Percentiles rank a stretch among this genome's conserved stretches.
These are phyloP conservation scores for Tetragnatha montana DNA, from an alignment of 2,888 invertebrate species.

Conservation along the genomic window DNA sequence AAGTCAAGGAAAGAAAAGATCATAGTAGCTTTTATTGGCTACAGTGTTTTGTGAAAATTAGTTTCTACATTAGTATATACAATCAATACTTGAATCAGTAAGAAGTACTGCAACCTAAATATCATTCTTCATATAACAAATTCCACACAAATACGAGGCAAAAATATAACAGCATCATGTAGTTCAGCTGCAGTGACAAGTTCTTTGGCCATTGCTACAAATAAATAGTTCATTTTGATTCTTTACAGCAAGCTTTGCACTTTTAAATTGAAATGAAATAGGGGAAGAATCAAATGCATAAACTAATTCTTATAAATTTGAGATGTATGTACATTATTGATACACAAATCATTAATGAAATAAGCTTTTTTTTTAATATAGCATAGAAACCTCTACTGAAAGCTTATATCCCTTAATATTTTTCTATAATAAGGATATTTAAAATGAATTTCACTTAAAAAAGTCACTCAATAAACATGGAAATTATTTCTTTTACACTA, in stretches of 20 bases:
- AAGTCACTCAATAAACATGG: too few species aligned
- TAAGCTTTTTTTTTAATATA: background rate
- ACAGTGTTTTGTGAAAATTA: constrained; percentile 66
- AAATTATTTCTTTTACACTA: too few species aligned
- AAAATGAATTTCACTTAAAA: too few species aligned
- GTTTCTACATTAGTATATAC: constrained; percentile 63
- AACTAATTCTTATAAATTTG: background rate
- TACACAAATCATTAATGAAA: background rate
- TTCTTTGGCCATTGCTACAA: constrained; percentile 44
- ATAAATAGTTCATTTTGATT: constrained; percentile 23
- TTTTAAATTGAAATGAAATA: constrained; percentile 1
- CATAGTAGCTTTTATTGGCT: constrained; percentile 65
- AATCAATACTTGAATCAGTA: constrained; percentile 46
- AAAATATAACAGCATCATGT: constrained; percentile 58
- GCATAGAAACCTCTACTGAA: too few species aligned
- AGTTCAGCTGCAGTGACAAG: constrained; percentile 19
- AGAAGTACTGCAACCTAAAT: constrained; percentile 50
- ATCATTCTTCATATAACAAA: constrained; percentile 42
- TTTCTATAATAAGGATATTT: too few species aligned
- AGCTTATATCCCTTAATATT: too few species aligned
- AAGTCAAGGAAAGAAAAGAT: constrained; percentile 28
- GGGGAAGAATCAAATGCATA: background rate
- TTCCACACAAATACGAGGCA: constrained; percentile 53
- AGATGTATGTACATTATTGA: constrained; percentile 13
- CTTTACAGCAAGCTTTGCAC: constrained; percentile 10